Base-by-base conservation (phyloP, 64 coral and sea anemone species). In the Pocillopora verrucosa region DNA sequence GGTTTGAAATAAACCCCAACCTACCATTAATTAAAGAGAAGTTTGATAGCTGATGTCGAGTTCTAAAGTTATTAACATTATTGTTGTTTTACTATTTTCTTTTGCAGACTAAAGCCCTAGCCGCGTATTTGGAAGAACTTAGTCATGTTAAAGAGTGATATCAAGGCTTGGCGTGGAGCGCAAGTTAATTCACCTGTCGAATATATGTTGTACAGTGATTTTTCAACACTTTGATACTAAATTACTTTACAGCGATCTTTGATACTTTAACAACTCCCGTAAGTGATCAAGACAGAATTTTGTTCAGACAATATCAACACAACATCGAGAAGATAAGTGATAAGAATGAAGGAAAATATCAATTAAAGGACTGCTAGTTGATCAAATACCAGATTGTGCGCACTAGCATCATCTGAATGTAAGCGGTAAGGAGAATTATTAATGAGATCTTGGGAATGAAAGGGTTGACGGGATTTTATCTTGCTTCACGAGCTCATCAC, bases 111-210 rank as follows among this genome's bases (percentile, higher is more conserved):
- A 83, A 83, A 38, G 60, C 80, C 51, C 17, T 83, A 16, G 80
- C 35, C 41, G 60, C 80, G 16, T 83, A 83, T 35, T 16, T 83
- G 35, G 61, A 67, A 65, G 80, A 83, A 83, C 80, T 83, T 15
- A 34, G 62, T 56, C 60, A 83, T n/a, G 16, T 83, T n/a, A 45
- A 20, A 19, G 62, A 67, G 10, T 45, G 6, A 17, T 77, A 56
- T 20, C 10, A 56, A 14, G 14, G n/a, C 77, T n/a, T 79, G 10
- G 0, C 56, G 58, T 14, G 20, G 56, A 6, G 14, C 59, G 30
- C 30, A 30, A 30, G 30, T 0, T 30, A 30, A 60, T 68, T n/a
- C 3, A 24, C 20, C 10, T 68, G 10, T 68, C 24, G 7, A 68
- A 22, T 22, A 68, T 20, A 68, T 68, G 19, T n/a, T 68, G 65